Evolutionary conservation across 2,797 vertebrate species (phyloP), one percentile per base, ranked within the genome.

Genomic region (Pelobates cultripes): DNA sequence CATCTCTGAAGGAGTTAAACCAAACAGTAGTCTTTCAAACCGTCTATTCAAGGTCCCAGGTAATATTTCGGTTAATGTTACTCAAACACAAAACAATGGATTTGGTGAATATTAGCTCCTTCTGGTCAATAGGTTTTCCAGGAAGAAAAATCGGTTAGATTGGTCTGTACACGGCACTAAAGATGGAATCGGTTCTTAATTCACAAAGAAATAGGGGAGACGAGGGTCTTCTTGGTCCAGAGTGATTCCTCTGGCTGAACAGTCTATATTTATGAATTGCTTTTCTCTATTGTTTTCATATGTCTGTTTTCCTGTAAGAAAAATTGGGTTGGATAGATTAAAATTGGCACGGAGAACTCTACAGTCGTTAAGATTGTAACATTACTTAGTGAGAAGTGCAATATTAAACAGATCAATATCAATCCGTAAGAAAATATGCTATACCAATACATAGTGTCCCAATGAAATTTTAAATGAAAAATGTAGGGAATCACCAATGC

Each of bases 281-380:
- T 93, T 89, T 93, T 91, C 85, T 94, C 93, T 88, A 92, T 91
- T 43, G 88, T 82, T 77, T 93, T 93, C 84, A 93, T 89, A 86
- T 84, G 90, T 92, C 91, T 92, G 91, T 88, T 91, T 88, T 92
- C 90, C 89, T 93, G 86, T 71, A 51, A 57, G 15, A 12, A 63
- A 40, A 55, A 67, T 8, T 42, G 55, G 4, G 61, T 4, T 17
- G 61, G 17, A 51, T 6, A 51, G 47, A 51, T 51, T 51, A 51
- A 51, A 6, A 10, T 51, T 51, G 47, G 5, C 5, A 51, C 10
- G 47, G 47, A 10, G 47, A 51, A 2, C 10, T 51, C 47, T 51
- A 51, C 47, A 28, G 28, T 28, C 2, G 28, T 28, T 28, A 28
- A 28, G 28, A 28, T 28, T 28, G 28, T 28, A 28, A 28, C 28